phyloP scores from a whole-genome alignment of 2,888 invertebrate species.

The Micoletzkya japonica region DNA sequence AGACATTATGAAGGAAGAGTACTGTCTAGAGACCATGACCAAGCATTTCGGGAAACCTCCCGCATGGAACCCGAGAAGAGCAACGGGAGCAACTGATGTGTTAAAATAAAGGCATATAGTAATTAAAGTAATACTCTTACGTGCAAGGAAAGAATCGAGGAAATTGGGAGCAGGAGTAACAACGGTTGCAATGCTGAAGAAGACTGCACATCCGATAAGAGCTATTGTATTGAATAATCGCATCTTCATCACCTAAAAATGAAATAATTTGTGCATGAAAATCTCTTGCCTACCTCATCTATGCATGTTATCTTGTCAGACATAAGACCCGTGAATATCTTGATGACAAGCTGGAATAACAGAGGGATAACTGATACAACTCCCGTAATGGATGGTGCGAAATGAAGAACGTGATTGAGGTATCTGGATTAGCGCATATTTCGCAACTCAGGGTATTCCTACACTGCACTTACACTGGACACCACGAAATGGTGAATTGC shows the following conservation, averaged over 20 bases:
- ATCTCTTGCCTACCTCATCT: constrained; percentile 4
- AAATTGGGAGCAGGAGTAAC: not conserved
- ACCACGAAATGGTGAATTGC: constrained; percentile 29
- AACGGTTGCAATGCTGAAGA: constrained; percentile 12
- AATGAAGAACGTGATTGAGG: constrained; percentile 7
- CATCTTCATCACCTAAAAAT: constrained; percentile 7
- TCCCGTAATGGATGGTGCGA: constrained; percentile 7
- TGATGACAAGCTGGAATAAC: constrained; percentile 17
- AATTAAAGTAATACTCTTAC: not conserved
- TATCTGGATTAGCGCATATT: too few species aligned
- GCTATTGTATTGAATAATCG: constrained; percentile 24
- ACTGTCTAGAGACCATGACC: constrained; percentile 48
- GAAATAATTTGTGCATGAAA: not conserved
- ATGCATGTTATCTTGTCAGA: constrained; percentile 17
- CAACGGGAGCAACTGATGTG: constrained; percentile 41
- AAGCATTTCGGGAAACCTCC: constrained; percentile 53
- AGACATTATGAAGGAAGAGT: constrained; percentile 50
- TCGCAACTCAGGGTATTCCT: too few species aligned
- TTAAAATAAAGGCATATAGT: constrained; percentile 1
- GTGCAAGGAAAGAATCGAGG: constrained; percentile 3
- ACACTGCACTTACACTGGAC: constrained; percentile 10
- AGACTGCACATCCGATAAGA: constrained; percentile 10
- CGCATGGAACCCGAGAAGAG: constrained; percentile 50
- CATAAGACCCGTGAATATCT: constrained; percentile 9
- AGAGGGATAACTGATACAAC: constrained; percentile 19